phyloP scores from a whole-genome alignment of 2,113 vertebrate genomes.

The human region GRCh38 chr20:23442001-23442500 shows the following conservation, averaged over 20 bases:
- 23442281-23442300: neutral
- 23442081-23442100: neutral
- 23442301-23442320: neutral
- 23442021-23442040: neutral
- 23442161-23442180: accelerated
- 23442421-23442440: neutral
- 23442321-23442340: neutral
- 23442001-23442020: neutral
- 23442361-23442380: neutral
- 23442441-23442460: neutral
- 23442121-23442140: neutral
- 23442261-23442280: neutral
- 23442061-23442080: neutral
- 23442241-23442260: neutral
- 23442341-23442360: neutral
- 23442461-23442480: neutral
- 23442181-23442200: neutral
- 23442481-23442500: neutral
- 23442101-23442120: neutral
- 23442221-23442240: neutral
- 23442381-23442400: neutral
- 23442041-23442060: neutral
- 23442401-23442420: neutral
- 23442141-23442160: neutral
- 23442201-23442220: neutral